phyloP scores from a whole-genome alignment of 2,113 vertebrate species.

The Euleptes europaea region DNA sequence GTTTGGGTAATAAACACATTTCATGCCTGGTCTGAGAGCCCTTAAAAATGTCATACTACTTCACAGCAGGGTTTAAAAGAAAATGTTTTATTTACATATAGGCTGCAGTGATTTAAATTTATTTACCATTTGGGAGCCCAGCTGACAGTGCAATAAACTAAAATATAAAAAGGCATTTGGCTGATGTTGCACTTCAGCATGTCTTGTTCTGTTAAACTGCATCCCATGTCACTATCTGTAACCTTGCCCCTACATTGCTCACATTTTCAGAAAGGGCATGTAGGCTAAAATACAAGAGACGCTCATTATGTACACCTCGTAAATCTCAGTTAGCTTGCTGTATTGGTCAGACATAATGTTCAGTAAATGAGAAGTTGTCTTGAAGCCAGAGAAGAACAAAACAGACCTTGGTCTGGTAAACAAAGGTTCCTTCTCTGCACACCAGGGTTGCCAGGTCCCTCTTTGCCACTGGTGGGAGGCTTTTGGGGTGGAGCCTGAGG shows the following conservation, averaged over 20 bases:
- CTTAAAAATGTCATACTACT: not conserved
- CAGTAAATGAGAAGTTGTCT: not conserved
- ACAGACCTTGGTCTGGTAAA: not conserved
- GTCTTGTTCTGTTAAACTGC: not conserved
- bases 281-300: not conserved
- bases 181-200: conserved; percentile 12
- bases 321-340: conserved; percentile 20
- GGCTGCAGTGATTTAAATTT: not conserved
- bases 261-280: not conserved
- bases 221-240: not conserved
- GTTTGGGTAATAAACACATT: not conserved
- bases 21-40: not conserved
- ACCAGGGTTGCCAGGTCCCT: no score
- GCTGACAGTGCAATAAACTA: not conserved
- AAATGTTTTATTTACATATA: not conserved
- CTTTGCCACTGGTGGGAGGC: no score
- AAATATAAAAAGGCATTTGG: not conserved
- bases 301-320: not conserved
- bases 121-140: not conserved
- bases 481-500: no score
- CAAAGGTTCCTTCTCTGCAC: not conserved
- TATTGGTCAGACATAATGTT: not conserved
- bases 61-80: not conserved
- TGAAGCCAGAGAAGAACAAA: conserved; percentile 7
- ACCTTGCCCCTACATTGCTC: not conserved